These are phyloP conservation scores for Coelopa pilipes DNA, from an alignment of 2,888 invertebrate genomes.

Conservation along the genomic window DNA sequence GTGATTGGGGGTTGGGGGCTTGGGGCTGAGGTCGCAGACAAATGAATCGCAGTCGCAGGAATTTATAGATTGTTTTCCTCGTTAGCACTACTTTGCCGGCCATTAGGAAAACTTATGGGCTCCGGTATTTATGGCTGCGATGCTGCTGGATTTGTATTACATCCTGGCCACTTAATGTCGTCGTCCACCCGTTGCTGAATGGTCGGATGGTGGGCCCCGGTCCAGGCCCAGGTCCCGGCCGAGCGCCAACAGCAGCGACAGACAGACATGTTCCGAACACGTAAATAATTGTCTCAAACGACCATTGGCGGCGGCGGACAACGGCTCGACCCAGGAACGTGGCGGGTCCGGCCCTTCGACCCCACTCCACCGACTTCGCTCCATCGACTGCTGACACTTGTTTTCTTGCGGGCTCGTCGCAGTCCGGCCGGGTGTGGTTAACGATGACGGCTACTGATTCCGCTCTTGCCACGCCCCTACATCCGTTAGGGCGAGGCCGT, in stretches of 20 bases:
- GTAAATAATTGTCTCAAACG: conserved; percentile 48
- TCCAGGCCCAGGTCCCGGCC: not conserved
- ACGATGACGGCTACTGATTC: too few relatives aligned
- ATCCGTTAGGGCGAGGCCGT: too few relatives aligned
- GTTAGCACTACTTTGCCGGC: conserved; percentile 29
- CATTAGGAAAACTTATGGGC: conserved; percentile 24
- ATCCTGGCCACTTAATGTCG: conserved; percentile 2
- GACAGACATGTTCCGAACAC: conserved; percentile 34
- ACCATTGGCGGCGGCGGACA: not conserved
- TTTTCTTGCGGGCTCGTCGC: not conserved
- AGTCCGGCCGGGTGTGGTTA: too few relatives aligned
- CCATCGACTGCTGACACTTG: not conserved
- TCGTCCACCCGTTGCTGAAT: too few relatives aligned
- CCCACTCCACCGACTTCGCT: not conserved
- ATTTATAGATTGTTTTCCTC: conserved; percentile 29
- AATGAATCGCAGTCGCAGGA: conserved; percentile 1
- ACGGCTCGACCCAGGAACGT: too few relatives aligned
- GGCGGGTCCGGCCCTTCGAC: too few relatives aligned
- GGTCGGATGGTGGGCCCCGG: not conserved
- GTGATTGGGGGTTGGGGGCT: too few relatives aligned
- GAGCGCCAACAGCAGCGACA: not conserved
- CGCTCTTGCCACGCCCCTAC: too few relatives aligned
- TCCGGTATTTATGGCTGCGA: conserved; percentile 23
- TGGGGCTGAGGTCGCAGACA: not conserved
- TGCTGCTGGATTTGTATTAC: conserved; percentile 17